Percentiles rank a stretch among this genome's conserved stretches.
phyloP scores from a whole-genome alignment of 2,888 invertebrate genomes.

The Andrena chrysosceles region DNA sequence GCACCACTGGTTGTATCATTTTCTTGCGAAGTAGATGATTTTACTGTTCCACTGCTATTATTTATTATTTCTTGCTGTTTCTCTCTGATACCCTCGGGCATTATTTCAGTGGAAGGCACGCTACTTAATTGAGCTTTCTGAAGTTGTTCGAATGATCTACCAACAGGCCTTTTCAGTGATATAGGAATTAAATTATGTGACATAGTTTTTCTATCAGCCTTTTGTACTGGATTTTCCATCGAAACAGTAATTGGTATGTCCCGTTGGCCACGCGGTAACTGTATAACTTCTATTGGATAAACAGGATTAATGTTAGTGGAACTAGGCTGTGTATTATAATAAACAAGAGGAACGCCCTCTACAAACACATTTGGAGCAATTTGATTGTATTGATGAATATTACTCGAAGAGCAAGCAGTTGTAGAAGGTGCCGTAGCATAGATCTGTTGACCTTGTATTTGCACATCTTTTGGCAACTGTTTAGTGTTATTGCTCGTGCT shows the following conservation, averaged over 20 bases:
- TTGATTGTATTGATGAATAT: background rate
- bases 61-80: background rate
- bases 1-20: background rate
- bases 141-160: background rate
- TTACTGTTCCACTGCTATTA: background rate
- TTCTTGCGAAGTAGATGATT: constrained; percentile 9
- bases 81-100: background rate
- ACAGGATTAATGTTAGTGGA: background rate
- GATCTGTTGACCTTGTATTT: background rate
- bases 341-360: background rate
- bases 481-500: too few relatives aligned
- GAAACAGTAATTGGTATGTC: background rate
- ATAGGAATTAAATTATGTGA: background rate
- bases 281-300: background rate
- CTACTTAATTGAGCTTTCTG: background rate
- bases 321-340: background rate
- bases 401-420: background rate
- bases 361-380: background rate
- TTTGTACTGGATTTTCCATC: background rate
- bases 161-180: background rate
- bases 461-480: background rate
- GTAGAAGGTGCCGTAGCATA: background rate
- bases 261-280: background rate
- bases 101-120: background rate
- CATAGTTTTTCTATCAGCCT: background rate